phyloP scores from a whole-genome alignment of 2,113 vertebrate species.

The Holacanthus passer region DNA sequence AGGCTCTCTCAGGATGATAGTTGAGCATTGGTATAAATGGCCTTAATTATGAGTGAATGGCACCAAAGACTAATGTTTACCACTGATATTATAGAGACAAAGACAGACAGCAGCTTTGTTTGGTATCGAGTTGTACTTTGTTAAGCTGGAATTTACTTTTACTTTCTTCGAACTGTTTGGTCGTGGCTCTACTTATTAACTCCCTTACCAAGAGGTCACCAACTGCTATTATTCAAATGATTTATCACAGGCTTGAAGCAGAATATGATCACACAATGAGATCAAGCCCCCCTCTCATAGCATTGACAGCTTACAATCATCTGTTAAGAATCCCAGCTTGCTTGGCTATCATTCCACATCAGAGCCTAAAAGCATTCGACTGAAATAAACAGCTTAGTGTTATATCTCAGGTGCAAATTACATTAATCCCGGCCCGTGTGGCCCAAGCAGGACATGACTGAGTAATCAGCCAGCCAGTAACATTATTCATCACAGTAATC shows the following conservation, averaged over 20 bases:
- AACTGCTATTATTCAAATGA: background rate
- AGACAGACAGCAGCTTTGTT: conserved; percentile 1
- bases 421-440: conserved; percentile 58
- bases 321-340: conserved; percentile 37
- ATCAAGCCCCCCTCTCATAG: conserved; percentile 1
- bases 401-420: conserved; percentile 42
- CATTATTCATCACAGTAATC: conserved; percentile 69
- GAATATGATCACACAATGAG: conserved; percentile 25
- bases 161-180: background rate
- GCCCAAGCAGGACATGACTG: conserved; percentile 50
- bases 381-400: conserved; percentile 58
- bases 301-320: conserved; percentile 2
- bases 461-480: conserved; percentile 48
- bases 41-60: conserved; percentile 5
- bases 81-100: background rate
- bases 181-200: background rate
- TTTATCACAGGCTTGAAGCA: conserved; percentile 17
- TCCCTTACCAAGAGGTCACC: background rate
- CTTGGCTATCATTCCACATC: conserved; percentile 66
- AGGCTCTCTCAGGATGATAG: conserved; percentile 19
- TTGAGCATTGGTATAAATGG: background rate
- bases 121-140: background rate
- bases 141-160: conserved; percentile 6
- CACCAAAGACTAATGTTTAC: conserved; percentile 14
- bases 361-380: conserved; percentile 36